Conservation (phyloP, 2,113 vertebrate species). For the Diadophis punctatus region DNA sequence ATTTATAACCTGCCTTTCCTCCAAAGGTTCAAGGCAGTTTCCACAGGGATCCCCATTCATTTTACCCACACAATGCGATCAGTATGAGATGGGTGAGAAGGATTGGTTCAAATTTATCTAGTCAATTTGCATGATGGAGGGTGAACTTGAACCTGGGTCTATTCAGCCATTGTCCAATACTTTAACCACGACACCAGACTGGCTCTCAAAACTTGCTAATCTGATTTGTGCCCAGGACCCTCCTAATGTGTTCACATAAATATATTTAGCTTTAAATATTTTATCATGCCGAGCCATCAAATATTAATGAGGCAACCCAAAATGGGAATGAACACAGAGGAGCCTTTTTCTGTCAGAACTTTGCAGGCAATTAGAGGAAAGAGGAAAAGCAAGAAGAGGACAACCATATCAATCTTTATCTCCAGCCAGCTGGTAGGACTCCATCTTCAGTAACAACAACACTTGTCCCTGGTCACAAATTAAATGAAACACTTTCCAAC, state of each 20-base stretch:
- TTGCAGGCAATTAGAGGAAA: slow-evolving; percentile 20
- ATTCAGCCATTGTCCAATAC: neutral
- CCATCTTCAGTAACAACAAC: slow-evolving; percentile 12
- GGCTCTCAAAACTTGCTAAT: slow-evolving; percentile 51
- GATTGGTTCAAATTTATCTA: neutral
- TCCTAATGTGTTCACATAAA: slow-evolving; percentile 69
- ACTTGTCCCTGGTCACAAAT: neutral
- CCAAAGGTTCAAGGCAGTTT: neutral
- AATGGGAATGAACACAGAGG: slow-evolving; percentile 56
- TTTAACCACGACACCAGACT: neutral
- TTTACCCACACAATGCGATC: neutral
- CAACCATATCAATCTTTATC: neutral
- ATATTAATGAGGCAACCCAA: slow-evolving; percentile 69
- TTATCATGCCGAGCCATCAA: slow-evolving; percentile 69
- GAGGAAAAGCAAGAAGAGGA: neutral
- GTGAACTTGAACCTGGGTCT: neutral
- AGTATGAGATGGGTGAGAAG: neutral
- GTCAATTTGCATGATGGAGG: neutral
- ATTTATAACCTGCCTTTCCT: neutral
- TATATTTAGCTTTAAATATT: slow-evolving; percentile 76
- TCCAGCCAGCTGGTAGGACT: slow-evolving; percentile 24
- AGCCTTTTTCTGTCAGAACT: slow-evolving; percentile 29
- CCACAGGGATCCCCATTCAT: neutral
- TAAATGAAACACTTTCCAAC: neutral
- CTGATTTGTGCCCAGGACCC: slow-evolving; percentile 57